phyloP scores from a whole-genome alignment of 2,113 vertebrate genomes.

The Bubo bubo region DNA sequence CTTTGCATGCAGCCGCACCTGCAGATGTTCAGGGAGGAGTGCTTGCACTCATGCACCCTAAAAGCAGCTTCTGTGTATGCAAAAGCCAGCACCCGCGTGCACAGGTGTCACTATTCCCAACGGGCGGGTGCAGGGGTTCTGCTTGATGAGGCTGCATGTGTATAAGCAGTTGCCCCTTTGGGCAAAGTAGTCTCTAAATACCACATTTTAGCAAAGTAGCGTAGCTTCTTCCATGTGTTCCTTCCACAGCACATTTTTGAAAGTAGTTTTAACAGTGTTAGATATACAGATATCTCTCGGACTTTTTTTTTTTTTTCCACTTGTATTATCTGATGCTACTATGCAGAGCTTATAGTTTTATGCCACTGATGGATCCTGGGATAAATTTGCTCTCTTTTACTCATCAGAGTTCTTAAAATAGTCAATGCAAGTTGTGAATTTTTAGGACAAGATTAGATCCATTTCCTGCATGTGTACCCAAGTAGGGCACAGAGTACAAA shows the following conservation, averaged over 20 bases:
- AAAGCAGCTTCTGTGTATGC: constrained; percentile 58
- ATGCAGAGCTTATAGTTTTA: neutral
- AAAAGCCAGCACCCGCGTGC: constrained; percentile 57
- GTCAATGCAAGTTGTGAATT: neutral
- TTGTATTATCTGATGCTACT: neutral
- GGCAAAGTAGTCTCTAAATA: neutral
- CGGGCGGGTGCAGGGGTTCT: constrained; percentile 42
- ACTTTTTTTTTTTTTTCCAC: neutral
- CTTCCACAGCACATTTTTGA: neutral
- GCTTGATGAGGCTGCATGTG: neutral
- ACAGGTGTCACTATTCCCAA: constrained; percentile 53
- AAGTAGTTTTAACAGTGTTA: neutral
- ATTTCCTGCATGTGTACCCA: neutral
- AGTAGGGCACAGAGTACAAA: neutral
- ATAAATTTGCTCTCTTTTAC: neutral
- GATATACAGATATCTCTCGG: neutral
- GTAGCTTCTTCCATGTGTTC: neutral
- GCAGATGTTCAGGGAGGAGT: constrained; percentile 60
- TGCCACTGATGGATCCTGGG: neutral
- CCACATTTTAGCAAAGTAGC: neutral
- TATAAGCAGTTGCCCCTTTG: neutral
- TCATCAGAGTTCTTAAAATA: neutral
- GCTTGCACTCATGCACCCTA: constrained; percentile 35
- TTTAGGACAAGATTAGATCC: neutral
- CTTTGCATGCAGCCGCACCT: constrained; percentile 63